Percentiles rank a stretch among this genome's conserved stretches.
Evolutionary conservation across 2,888 invertebrate genomes (phyloP).

Genomic region (Syrista parreyssii): DNA sequence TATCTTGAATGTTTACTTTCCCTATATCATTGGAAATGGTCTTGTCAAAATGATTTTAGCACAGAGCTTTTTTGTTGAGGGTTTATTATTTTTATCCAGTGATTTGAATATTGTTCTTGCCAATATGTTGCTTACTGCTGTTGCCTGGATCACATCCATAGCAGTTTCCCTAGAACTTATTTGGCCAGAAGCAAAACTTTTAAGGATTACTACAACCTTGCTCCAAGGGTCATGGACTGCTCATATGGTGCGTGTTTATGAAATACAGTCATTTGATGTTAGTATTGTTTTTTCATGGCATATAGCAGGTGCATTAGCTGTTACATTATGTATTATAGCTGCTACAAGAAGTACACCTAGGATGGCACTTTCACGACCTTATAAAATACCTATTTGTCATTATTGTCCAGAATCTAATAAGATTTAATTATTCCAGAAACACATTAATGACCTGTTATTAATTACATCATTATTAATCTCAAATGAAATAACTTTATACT

Average conservation of each 20-base stretch:
- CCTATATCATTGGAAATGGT: slow-evolving; percentile 57
- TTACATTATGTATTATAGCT: no score
- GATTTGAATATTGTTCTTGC: slow-evolving; percentile 35
- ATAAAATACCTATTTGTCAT: slow-evolving; percentile 56
- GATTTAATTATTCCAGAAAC: slow-evolving; percentile 18
- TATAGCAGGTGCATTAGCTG: slow-evolving; percentile 52
- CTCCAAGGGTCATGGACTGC: slow-evolving; percentile 57
- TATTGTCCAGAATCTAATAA: slow-evolving; percentile 40
- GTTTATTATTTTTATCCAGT: slow-evolving; percentile 56
- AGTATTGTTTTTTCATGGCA: slow-evolving; percentile 56
- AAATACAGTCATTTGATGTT: slow-evolving; percentile 31
- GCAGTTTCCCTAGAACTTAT: slow-evolving; percentile 51
- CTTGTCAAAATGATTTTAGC: slow-evolving; percentile 59
- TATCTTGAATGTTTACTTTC: slow-evolving; percentile 62
- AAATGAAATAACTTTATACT: no score
- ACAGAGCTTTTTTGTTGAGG: slow-evolving; percentile 63
- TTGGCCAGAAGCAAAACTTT: slow-evolving; percentile 55
- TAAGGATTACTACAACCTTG: slow-evolving; percentile 50
- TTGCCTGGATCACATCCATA: slow-evolving; percentile 51
- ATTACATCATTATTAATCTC: no score
- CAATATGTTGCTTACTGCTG: slow-evolving; percentile 43
- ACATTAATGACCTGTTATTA: no score
- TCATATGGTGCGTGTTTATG: slow-evolving; percentile 52
- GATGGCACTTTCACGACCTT: slow-evolving; percentile 44
- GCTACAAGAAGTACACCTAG: slow-evolving; percentile 51